phyloP scores from a whole-genome alignment of 2,888 invertebrate species.

The Exocentrus adspersus region DNA sequence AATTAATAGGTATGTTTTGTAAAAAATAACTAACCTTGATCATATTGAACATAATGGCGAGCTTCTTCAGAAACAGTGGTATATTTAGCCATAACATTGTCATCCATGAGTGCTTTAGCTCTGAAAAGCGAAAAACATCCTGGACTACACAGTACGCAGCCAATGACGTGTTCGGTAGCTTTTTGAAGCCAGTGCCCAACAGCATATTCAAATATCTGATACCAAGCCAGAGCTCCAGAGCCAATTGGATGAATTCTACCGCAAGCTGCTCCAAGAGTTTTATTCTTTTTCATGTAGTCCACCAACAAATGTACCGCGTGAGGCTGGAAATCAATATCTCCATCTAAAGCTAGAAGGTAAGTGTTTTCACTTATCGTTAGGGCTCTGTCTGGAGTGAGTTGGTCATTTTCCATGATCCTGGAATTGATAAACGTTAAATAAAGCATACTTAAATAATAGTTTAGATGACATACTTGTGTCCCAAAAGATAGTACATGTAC shows the following conservation, averaged over 20 bases:
- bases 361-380: conserved; percentile 79
- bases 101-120: conserved; percentile 89
- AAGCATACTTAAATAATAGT: too few species aligned
- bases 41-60: conserved; percentile 89
- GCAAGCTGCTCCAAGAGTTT: conserved; percentile 80
- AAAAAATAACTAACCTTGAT: conserved; percentile 83
- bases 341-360: conserved; percentile 84
- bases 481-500: conserved; percentile 94
- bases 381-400: conserved; percentile 62
- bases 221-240: conserved; percentile 65
- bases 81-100: conserved; percentile 89
- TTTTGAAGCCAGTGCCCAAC: conserved; percentile 95
- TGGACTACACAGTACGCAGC: conserved; percentile 90
- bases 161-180: conserved; percentile 89
- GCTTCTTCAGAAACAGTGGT: conserved; percentile 82
- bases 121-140: conserved; percentile 93
- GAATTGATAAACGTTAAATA: too few species aligned
- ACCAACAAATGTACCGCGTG: conserved; percentile 80
- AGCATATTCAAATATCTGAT: conserved; percentile 85
- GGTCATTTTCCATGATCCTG: conserved; percentile 57
- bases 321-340: conserved; percentile 90
- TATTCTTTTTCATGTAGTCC: conserved; percentile 87
- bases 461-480: conserved; percentile 73
- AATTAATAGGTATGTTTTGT: too few species aligned
- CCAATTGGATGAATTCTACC: conserved; percentile 92